phyloP scores from a whole-genome alignment of 2,113 vertebrate genomes.

The Pseudonaja textilis region DNA sequence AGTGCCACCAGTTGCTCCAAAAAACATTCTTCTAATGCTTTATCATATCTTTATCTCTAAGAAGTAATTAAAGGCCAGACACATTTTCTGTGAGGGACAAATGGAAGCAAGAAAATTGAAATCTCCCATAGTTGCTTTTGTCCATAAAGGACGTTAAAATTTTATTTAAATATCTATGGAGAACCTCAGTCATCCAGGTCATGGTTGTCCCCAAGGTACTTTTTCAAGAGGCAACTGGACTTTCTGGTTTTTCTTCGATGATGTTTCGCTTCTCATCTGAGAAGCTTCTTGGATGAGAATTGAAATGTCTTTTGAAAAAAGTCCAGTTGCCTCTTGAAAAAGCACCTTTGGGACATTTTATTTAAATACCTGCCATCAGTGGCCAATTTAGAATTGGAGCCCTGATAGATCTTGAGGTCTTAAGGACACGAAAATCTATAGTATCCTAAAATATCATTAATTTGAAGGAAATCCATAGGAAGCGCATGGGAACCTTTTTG shows the following conservation, averaged over 20 bases:
- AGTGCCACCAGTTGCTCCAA: background rate
- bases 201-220: too few species aligned
- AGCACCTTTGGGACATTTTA: background rate
- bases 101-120: background rate
- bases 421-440: background rate
- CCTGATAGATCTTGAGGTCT: background rate
- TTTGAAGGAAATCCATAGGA: background rate
- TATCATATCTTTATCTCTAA: background rate
- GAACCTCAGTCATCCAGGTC: too few species aligned
- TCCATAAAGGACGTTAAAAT: background rate
- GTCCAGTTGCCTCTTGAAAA: too few species aligned
- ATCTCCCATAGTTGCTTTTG: background rate
- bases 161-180: background rate
- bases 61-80: background rate
- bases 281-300: too few species aligned
- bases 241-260: too few species aligned
- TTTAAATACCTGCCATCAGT: background rate
- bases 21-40: background rate
- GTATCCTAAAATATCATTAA: background rate
- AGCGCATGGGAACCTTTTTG: background rate
- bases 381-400: background rate
- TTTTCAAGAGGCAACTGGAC: too few species aligned
- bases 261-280: too few species aligned
- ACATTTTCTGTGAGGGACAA: background rate
- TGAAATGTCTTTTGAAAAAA: too few species aligned